phyloP scores from a whole-genome alignment of 2,113 vertebrate species.

The Polypterus senegalus region DNA sequence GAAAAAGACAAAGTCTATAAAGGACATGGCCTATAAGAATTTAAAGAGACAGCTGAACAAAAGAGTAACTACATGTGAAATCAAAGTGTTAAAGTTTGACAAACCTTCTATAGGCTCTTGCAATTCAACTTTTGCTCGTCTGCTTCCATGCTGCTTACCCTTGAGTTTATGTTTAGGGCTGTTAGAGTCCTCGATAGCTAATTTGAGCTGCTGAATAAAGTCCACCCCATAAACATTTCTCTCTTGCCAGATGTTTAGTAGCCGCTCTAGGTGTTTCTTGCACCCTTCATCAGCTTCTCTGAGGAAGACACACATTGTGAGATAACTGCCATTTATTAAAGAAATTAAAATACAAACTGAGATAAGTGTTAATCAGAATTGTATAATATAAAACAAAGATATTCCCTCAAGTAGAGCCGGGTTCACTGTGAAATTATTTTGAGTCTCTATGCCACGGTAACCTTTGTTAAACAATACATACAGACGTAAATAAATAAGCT shows the following conservation, averaged over 20 bases:
- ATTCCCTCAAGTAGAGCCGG: too few species aligned
- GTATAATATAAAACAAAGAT: too few species aligned
- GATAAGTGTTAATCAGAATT: too few species aligned
- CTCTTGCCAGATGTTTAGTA: conserved; percentile 97
- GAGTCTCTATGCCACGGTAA: too few species aligned
- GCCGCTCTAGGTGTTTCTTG: conserved; percentile 86
- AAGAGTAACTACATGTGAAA: not conserved
- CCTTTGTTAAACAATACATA: too few species aligned
- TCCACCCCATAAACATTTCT: conserved; percentile 79
- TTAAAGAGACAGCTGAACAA: too few species aligned
- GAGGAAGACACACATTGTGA: conserved; percentile 5
- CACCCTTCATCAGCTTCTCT: conserved; percentile 86
- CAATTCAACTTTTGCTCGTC: not conserved
- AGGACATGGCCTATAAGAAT: too few species aligned
- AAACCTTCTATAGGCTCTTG: not conserved
- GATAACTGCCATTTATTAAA: too few species aligned
- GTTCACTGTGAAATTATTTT: too few species aligned
- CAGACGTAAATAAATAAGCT: too few species aligned
- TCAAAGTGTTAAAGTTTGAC: not conserved
- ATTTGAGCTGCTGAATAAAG: conserved; percentile 91
- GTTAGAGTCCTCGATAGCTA: conserved; percentile 86
- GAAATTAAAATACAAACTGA: too few species aligned
- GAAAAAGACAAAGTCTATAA: too few species aligned
- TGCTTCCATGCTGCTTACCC: conserved; percentile 48
- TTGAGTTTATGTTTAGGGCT: conserved; percentile 66